phyloP scores from a whole-genome alignment of 2,797 vertebrate genomes.

The Petrocephalus sullivani region DNA sequence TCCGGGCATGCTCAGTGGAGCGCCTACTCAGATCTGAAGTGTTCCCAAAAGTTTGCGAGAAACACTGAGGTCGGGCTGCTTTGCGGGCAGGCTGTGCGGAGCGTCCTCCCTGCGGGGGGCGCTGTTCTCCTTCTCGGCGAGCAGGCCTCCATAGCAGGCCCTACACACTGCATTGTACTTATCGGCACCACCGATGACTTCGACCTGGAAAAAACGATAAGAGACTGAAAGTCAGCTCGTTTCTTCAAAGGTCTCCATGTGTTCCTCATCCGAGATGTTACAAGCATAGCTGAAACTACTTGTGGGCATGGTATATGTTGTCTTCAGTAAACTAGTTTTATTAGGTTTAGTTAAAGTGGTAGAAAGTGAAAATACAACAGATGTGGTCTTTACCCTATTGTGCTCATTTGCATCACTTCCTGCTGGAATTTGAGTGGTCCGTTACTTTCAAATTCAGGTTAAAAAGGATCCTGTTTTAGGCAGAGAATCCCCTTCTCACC shows the following conservation, averaged over 20 bases:
- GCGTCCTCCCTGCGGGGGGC: constrained; percentile 47
- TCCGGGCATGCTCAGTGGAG: background rate
- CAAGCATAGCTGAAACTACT: background rate
- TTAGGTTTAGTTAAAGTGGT: background rate
- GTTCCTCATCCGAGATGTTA: background rate
- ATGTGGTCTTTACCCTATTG: background rate
- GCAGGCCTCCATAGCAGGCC: constrained; percentile 70
- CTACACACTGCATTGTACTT: constrained; percentile 90
- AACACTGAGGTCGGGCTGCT: constrained; percentile 29
- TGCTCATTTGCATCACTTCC: background rate
- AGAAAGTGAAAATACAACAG: background rate
- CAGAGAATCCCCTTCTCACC: constrained; percentile 51
- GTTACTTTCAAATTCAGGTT: background rate
- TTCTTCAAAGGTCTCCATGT: background rate
- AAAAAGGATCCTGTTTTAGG: background rate
- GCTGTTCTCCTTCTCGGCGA: constrained; percentile 66
- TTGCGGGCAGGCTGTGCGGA: constrained; percentile 5
- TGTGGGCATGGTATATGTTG: background rate
- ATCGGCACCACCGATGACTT: constrained; percentile 91
- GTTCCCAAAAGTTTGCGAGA: constrained; percentile 63
- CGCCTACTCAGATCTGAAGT: constrained; percentile 49
- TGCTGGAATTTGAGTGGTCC: background rate
- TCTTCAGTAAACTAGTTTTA: background rate
- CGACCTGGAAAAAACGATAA: constrained; percentile 66
- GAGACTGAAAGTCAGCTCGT: background rate